Base-by-base conservation (phyloP, 2,888 invertebrate species). In the Hyalella azteca region DNA sequence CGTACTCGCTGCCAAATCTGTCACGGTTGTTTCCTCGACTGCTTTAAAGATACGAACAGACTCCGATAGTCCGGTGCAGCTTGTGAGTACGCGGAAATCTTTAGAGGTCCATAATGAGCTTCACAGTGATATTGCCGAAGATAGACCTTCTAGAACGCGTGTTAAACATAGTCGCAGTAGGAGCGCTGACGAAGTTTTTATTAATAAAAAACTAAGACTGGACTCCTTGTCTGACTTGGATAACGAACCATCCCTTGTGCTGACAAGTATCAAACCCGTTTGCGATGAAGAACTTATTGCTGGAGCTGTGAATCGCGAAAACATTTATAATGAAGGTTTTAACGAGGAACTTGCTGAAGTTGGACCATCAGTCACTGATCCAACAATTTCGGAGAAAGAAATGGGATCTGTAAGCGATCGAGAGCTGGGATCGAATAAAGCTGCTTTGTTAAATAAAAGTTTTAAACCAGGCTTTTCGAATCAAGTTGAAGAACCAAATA, bases 161-260 rank as follows among this genome's bases (percentile, higher is more conserved):
- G 66, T 75, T 41, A 75, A 75, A 22, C 75, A 75, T 22, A 75
- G 75, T 39, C 40, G 75, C 7, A 75, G 75, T 75, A 29, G 45
- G 29, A 75, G 75, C 22, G 9, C 29, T 5, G 75, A 75, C 29
- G 45, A 75, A 32, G n/a, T 19, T 19, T 45, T n/a, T 19, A 39
- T 29, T 0, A 75, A 41, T n/a, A 75, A 75, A 19, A 75, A 75
- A 75, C 45, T 75, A 3, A 40, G 45, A 3, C 7, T 45, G 9
- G 75, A 75, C n/a, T 26, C 66, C 1, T 36, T 66, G 32, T 66
- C 66, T 22, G 66, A 66, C 19, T 66, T 66, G 26, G 66, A 66
- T 66, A 66, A 66, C 19, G 66, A 66, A 66, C 59, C 59, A 29
- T 3, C 59, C 7, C 66, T 66, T 11, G 66, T 66, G 36, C 36